Evolutionary conservation across 2,797 vertebrate species (phyloP).

Genomic region (Anguilla megastoma): DNA sequence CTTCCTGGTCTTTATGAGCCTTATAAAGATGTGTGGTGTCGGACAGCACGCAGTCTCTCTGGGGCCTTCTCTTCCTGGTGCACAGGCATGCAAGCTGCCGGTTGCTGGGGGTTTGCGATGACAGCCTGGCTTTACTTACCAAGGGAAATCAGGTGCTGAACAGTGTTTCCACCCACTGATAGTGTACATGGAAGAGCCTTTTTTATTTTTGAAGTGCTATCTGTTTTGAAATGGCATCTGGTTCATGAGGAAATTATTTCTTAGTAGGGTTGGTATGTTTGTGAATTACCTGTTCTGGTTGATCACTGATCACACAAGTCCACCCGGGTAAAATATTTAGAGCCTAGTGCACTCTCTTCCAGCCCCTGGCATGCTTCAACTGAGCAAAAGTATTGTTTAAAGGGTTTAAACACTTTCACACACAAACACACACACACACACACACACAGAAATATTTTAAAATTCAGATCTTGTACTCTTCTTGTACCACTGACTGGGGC

Average conservation of each 20-base stretch:
- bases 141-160: not conserved
- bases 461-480: too few relatives aligned
- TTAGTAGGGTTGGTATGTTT: not conserved
- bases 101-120: not conserved
- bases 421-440: not conserved
- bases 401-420: not conserved
- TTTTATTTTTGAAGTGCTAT: not conserved
- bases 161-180: not conserved
- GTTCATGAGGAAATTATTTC: not conserved
- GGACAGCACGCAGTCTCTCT: not conserved
- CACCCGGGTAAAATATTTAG: not conserved
- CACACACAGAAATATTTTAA: not conserved
- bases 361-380: not conserved
- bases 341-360: not conserved
- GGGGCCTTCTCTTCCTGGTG: not conserved
- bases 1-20: not conserved
- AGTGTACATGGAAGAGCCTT: not conserved
- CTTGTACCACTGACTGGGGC: too few relatives aligned
- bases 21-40: not conserved
- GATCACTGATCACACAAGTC: not conserved
- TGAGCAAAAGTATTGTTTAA: not conserved
- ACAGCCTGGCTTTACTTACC: not conserved
- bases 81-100: not conserved
- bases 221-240: not conserved
- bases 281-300: not conserved